Base-by-base conservation (phyloP, 1,140 invertebrate species). In the Epicauta chinensis region DNA sequence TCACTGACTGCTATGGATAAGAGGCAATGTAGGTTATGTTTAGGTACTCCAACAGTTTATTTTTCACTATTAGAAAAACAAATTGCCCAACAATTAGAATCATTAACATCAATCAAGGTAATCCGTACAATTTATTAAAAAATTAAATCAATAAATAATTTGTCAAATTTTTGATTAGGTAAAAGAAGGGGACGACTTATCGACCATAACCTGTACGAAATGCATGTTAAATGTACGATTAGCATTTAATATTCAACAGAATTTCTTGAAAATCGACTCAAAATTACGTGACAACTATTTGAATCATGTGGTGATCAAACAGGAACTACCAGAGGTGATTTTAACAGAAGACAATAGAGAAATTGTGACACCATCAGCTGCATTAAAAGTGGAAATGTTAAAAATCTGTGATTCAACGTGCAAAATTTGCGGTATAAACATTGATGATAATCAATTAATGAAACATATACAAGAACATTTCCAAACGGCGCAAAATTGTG, bases 101-200 rank as follows among this genome's bases (percentile, higher is more conserved):
- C 46, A 14, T 31, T 49, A 40, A 49, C 46, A 31, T 38, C 37
- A 32, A 38, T 49, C 12, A 38, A 49, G 46, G 46, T 49, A 12
- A 9, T 34, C 11, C 3, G 23, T 31, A 37, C 16, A 30, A 39
- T 2, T 7, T 16, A 3, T 13, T 4, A 14, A 32, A 9, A 14
- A 39, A 10, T 49, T 40, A 6, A 32, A 35, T 35, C 15, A 16
- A 14, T 49, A 38, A 12, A 38, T 7, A 17, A 13, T 34, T 11
- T 34, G 12, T n/a, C 6, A n/a, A 30, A 2, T 23, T 15, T 48
- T 36, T 40, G 37, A 14, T 14, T 40, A 49, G 46, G 23, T 49
- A 11, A 39, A 49, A 16, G 12, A 23, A 30, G 40, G 12, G 30
- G 46, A 49, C 15, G 37, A n/a, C 13, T 15, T 45, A 13, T 39